Evolutionary conservation across 64 coral and sea anemone species (phyloP).

Genomic region (Astreopora myriophthalma): DNA sequence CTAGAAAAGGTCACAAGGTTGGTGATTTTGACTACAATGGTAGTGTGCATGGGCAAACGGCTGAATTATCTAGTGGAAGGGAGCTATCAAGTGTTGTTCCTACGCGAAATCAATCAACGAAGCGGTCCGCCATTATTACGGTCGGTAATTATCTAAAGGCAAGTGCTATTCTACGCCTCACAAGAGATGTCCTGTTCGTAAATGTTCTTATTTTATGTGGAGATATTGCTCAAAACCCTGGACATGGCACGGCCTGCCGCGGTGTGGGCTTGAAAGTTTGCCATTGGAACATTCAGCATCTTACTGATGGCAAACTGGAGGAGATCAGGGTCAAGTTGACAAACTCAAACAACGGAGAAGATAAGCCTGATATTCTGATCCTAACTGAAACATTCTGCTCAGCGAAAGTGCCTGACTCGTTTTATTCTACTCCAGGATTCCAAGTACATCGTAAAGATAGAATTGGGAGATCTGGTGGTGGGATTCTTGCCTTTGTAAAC

Average conservation of each 20-base stretch:
- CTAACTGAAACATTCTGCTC: conserved; percentile 54
- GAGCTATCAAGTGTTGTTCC: too few species aligned
- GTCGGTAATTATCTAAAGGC: too few species aligned
- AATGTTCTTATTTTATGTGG: too few species aligned
- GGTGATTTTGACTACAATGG: too few species aligned
- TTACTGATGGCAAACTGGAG: conserved; percentile 52
- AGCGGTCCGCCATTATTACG: too few species aligned
- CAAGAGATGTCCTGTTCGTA: too few species aligned
- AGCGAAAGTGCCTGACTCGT: conserved; percentile 35
- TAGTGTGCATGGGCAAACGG: too few species aligned
- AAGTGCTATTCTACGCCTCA: too few species aligned
- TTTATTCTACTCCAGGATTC: conserved; percentile 54
- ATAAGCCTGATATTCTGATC: conserved; percentile 11
- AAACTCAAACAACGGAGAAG: background rate
- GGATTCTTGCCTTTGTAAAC: conserved; percentile 57
- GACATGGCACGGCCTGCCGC: background rate
- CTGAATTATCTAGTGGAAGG: too few species aligned
- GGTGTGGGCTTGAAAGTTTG: conserved; percentile 28
- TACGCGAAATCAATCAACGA: too few species aligned
- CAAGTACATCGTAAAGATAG: too few species aligned
- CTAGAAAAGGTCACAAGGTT: too few species aligned
- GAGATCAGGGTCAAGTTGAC: conserved; percentile 30
- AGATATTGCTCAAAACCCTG: conserved; percentile 5
- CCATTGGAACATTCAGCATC: conserved; percentile 60
- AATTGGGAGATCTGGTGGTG: conserved; percentile 33